Conservation (phyloP, 2,113 vertebrate genomes). For the Cavia porcellus region DNA sequence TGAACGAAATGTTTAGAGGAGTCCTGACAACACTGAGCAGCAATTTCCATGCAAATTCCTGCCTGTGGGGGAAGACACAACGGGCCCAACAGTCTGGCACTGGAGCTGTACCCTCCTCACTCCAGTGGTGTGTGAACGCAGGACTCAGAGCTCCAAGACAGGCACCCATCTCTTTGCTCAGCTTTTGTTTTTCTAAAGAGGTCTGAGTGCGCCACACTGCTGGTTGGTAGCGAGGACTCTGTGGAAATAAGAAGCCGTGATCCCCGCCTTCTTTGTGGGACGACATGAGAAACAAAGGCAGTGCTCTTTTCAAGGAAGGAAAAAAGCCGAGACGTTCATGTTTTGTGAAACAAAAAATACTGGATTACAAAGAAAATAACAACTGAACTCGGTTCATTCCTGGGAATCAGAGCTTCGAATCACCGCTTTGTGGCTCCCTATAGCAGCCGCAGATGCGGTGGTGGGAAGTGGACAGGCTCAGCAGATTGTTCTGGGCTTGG, state of each 20-base stretch:
- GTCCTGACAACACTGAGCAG: slow-evolving; percentile 65
- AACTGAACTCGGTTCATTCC: not conserved
- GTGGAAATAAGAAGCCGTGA: slow-evolving; percentile 69
- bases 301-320: slow-evolving; percentile 22
- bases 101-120: not conserved
- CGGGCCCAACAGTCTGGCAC: slow-evolving; percentile 16
- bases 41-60: slow-evolving; percentile 79
- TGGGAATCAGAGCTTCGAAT: not conserved
- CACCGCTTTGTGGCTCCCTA: not conserved
- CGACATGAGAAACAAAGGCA: slow-evolving; percentile 65
- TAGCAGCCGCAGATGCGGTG: no score
- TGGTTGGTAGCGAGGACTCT: not conserved
- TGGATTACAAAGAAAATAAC: not conserved
- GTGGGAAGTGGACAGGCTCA: not conserved
- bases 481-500: not conserved
- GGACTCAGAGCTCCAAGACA: slow-evolving; percentile 35
- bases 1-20: slow-evolving; percentile 74
- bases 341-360: slow-evolving; percentile 64
- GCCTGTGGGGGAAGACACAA: slow-evolving; percentile 67
- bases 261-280: not conserved
- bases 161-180: slow-evolving; percentile 48
- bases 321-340: not conserved
- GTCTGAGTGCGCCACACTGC: not conserved
- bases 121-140: slow-evolving; percentile 61
- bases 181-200: slow-evolving; percentile 45